phyloP scores from a whole-genome alignment of 2,797 vertebrate species.

The Cossypha dichroa region DNA sequence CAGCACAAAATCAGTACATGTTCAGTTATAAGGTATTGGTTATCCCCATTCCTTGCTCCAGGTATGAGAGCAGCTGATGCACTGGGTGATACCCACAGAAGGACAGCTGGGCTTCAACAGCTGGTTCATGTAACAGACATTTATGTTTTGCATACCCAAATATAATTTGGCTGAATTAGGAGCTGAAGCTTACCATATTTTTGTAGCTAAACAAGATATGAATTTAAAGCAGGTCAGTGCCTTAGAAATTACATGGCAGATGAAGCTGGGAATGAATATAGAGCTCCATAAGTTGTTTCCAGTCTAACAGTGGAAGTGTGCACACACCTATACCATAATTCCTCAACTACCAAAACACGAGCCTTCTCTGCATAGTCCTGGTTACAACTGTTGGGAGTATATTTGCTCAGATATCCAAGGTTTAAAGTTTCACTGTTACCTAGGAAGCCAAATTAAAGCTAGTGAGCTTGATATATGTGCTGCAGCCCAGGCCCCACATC shows the following conservation, averaged over 20 bases:
- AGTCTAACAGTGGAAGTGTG: rapidly evolving
- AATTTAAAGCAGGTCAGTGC: background rate
- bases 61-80: background rate
- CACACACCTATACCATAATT: background rate
- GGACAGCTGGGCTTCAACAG: rapidly evolving
- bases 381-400: rapidly evolving
- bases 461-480: background rate
- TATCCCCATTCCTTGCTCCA: background rate
- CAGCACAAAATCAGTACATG: background rate
- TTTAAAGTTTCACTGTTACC: background rate
- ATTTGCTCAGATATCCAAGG: background rate
- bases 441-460: background rate
- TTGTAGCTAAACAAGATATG: background rate
- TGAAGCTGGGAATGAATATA: background rate
- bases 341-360: background rate
- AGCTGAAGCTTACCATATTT: background rate
- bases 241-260: background rate
- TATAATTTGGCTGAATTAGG: background rate
- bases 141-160: background rate
- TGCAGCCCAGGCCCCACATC: background rate
- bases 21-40: background rate
- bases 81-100: background rate
- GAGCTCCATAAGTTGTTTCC: background rate
- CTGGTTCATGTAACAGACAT: background rate
- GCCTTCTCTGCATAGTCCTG: background rate